A percentile compares a stretch with the other conserved stretches of the same genome.
phyloP scores from a whole-genome alignment of 1,140 invertebrate genomes.

The Drosophila lacertosa region DNA sequence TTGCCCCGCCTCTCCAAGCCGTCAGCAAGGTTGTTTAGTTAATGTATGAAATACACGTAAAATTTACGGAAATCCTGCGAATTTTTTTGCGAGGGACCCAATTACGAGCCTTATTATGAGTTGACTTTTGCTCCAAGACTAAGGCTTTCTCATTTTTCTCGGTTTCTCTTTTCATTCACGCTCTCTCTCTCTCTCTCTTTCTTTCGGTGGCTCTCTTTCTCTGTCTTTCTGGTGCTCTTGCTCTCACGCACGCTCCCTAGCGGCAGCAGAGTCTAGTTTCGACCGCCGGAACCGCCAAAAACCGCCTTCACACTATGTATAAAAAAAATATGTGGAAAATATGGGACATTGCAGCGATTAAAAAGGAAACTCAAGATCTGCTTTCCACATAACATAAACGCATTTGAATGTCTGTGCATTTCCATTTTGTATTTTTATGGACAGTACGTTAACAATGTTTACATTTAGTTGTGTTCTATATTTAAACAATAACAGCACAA shows the following conservation, averaged over 20 bases:
- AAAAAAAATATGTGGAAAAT: slow-evolving; percentile 2
- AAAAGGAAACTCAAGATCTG: slow-evolving; percentile 48
- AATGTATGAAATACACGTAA: slow-evolving; percentile 67
- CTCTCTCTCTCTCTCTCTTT: slow-evolving; percentile 25
- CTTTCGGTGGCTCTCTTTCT: background rate
- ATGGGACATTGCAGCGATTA: slow-evolving; percentile 27
- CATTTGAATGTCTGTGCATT: slow-evolving; percentile 68
- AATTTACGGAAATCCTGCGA: slow-evolving; percentile 72
- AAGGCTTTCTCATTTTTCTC: background rate
- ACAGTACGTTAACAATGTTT: slow-evolving; percentile 80
- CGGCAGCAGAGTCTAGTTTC: slow-evolving; percentile 42
- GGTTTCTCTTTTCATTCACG: background rate
- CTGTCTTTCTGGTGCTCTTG: background rate
- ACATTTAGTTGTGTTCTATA: slow-evolving; percentile 68
- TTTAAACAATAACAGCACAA: slow-evolving; percentile 64
- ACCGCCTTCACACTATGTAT: slow-evolving; percentile 7
- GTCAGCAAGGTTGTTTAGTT: slow-evolving; percentile 58
- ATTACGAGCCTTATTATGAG: slow-evolving; percentile 49
- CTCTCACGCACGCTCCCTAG: slow-evolving; percentile 17
- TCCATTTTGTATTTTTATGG: slow-evolving; percentile 71
- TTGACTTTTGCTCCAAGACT: slow-evolving; percentile 30
- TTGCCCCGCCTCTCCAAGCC: slow-evolving; percentile 5
- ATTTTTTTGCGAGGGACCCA: slow-evolving; percentile 61
- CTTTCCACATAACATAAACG: slow-evolving; percentile 70
- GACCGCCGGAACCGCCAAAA: slow-evolving; percentile 40